A percentile compares a stretch with the other conserved stretches of the same genome.
phyloP scores from a whole-genome alignment of 2,888 invertebrate species.

The Zootermopsis nevadensis region DNA sequence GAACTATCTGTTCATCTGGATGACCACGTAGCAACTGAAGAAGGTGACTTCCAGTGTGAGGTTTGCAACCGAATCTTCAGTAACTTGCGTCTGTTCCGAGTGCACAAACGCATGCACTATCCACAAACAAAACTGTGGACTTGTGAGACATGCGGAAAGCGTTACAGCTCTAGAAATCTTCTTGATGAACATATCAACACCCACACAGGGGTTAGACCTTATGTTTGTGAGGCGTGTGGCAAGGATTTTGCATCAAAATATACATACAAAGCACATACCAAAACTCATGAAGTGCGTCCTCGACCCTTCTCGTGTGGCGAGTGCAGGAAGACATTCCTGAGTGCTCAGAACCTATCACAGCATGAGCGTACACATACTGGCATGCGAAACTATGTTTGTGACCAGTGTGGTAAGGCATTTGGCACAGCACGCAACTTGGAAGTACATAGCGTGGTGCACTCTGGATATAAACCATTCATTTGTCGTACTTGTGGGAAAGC shows the following conservation, averaged over 20 bases:
- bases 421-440: slow-evolving; percentile 81
- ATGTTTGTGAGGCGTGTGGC: slow-evolving; percentile 73
- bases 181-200: slow-evolving; percentile 79
- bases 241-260: slow-evolving; percentile 85
- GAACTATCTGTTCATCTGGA: slow-evolving; percentile 74
- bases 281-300: slow-evolving; percentile 76
- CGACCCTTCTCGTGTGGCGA: slow-evolving; percentile 75
- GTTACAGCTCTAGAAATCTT: slow-evolving; percentile 75
- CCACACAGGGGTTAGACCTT: slow-evolving; percentile 76
- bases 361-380: slow-evolving; percentile 81
- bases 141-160: slow-evolving; percentile 75
- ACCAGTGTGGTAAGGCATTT: slow-evolving; percentile 77
- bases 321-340: slow-evolving; percentile 80
- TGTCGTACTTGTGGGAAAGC: slow-evolving; percentile 79
- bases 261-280: slow-evolving; percentile 79
- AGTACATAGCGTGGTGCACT: slow-evolving; percentile 83
- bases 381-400: slow-evolving; percentile 76
- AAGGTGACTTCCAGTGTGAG: slow-evolving; percentile 74
- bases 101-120: slow-evolving; percentile 74
- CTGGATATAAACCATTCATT: slow-evolving; percentile 77
- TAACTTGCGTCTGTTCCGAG: slow-evolving; percentile 70
- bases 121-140: slow-evolving; percentile 72
- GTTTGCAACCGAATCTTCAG: slow-evolving; percentile 72
- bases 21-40: slow-evolving; percentile 71
- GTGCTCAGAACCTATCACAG: slow-evolving; percentile 79